Base-by-base conservation (phyloP, 2,113 vertebrate genomes). In the Nibea coibor region DNA sequence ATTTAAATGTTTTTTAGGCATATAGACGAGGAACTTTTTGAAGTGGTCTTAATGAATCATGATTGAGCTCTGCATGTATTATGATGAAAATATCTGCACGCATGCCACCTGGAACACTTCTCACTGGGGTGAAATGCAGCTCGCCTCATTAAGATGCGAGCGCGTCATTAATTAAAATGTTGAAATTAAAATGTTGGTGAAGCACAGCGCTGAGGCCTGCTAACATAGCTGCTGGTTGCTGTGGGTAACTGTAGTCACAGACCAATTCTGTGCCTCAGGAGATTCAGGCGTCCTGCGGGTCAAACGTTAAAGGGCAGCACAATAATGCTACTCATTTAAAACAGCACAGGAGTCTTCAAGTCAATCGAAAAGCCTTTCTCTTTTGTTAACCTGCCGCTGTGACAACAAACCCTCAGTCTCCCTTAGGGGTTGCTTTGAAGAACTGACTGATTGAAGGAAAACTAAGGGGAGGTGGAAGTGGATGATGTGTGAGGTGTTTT, bases 401-500 rank as follows among this genome's bases (percentile, higher is more conserved):
- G 39, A 67, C 39, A 57, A 63, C 54, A 69, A 35, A 50, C 12
- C 11, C 48, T 65, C 42, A 10, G 22, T 51, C 8, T 26, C 48
- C 26, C 48, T 0, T 4, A 61, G 65, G 66, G 42, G 16, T 67
- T 6, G 5, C 12, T 35, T 50, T 26, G 50, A 59, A 69, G 50
- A 53, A 47, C 19, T 15, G n/a, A 10, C 24, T 61, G 48, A 62
- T 56, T 57, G 65, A 43, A 59, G 22, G 51, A 57, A 45, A 28
- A 56, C 20, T 14, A 48, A 10, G 22, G 22, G 35, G 42, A 48
- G 65, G 47, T 58, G 48, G 73, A 35, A 51, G 68, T 1, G 51
- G 35, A 61, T 62, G 84, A 75, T 79, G 72, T 64, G 68, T 80
- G 70, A 73, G 53, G 12, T 69, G 69, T 78, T 86, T 86, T 81